phyloP scores from a whole-genome alignment of 2,113 vertebrate genomes.

The Elgaria multicarinata region DNA sequence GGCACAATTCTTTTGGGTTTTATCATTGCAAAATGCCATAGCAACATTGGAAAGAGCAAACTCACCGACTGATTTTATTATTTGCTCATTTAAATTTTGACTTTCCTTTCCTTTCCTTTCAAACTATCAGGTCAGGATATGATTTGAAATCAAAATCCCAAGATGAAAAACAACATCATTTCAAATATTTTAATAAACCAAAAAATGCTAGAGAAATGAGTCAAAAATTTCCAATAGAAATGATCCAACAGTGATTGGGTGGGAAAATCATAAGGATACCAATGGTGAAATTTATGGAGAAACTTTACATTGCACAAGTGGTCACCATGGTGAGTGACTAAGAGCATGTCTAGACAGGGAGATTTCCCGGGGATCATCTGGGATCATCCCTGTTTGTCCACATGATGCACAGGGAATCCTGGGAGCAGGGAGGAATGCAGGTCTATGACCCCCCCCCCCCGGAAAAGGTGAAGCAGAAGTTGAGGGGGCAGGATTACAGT shows the following conservation, averaged over 20 bases:
- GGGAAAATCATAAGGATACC: background rate
- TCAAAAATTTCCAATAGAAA: background rate
- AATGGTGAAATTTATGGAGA: background rate
- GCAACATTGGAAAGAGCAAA: background rate
- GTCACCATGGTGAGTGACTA: background rate
- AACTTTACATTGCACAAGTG: too few species aligned
- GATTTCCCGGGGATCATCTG: too few species aligned
- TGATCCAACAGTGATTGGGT: background rate
- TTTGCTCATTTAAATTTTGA: background rate
- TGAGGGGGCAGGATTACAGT: too few species aligned
- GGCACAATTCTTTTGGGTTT: background rate
- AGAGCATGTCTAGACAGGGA: too few species aligned
- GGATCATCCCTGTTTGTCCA: too few species aligned
- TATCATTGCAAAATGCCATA: too few species aligned
- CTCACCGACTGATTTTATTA: background rate
- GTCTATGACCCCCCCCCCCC: too few species aligned
- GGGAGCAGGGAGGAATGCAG: too few species aligned
- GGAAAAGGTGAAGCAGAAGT: too few species aligned
- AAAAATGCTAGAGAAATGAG: background rate
- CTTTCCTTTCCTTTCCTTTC: background rate
- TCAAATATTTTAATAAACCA: too few species aligned
- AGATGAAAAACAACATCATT: background rate
- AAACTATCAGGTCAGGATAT: background rate
- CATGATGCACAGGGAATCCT: too few species aligned
- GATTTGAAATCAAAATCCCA: background rate